These are phyloP conservation scores for Heliconius nattereri DNA, from an alignment of 1,140 invertebrate species.

Conservation along the genomic window DNA sequence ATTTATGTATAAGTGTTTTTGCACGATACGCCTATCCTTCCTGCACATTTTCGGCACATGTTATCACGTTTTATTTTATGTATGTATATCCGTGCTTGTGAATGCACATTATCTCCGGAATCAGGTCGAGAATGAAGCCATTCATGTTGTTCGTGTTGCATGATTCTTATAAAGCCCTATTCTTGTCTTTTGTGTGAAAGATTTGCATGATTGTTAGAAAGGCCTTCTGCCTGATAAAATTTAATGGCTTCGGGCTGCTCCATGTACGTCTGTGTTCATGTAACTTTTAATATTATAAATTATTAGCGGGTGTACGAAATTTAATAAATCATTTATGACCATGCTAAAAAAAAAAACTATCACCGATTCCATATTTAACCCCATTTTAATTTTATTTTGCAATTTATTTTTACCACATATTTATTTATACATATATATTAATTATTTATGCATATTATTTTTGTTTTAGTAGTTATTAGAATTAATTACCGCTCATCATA, in stretches of 20 bases:
- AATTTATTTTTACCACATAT: constrained; percentile 5
- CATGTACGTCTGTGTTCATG: constrained; percentile 44
- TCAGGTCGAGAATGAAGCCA: constrained; percentile 72
- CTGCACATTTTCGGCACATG: constrained; percentile 72
- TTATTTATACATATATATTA: constrained; percentile 13
- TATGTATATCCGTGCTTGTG: constrained; percentile 64
- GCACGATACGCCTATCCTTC: constrained; percentile 76
- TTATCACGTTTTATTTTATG: constrained; percentile 64
- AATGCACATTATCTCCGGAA: constrained; percentile 68
- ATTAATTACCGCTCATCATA: constrained; percentile 3
- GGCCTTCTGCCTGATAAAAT: constrained; percentile 68
- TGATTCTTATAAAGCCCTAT: constrained; percentile 66
- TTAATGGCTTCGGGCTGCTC: constrained; percentile 72
- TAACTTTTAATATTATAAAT: constrained; percentile 26
- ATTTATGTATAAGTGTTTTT: constrained; percentile 71
- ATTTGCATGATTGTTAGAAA: constrained; percentile 75
- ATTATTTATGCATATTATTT: constrained; percentile 4
- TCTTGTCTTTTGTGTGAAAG: constrained; percentile 68
- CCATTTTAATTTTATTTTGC: constrained; percentile 5
- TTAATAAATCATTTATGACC: constrained; percentile 9
- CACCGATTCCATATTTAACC: constrained; percentile 22
- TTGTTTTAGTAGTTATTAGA: constrained; percentile 16
- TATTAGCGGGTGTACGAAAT: constrained; percentile 20
- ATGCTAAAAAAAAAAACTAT: not conserved
- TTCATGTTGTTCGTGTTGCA: constrained; percentile 79